A percentile compares a stretch with the other conserved stretches of the same genome.
Conservation (phyloP, 1,140 invertebrate species). For the Hypothenemus hampei region DNA sequence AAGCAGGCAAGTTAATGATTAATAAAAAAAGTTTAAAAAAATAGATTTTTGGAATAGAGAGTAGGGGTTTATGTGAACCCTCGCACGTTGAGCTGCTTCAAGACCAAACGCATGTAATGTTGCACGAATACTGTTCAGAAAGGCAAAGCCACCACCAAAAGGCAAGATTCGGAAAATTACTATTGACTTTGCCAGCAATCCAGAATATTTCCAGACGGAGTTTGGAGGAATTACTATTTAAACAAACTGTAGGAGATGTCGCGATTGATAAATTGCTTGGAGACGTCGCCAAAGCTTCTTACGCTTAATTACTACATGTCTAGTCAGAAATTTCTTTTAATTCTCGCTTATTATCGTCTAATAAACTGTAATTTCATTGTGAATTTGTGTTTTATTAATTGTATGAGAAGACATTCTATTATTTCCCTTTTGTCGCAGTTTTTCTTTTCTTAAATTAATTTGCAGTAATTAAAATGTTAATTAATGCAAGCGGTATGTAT, state of each 20-base stretch:
- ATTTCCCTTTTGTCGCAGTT: too few species aligned
- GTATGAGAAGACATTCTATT: too few species aligned
- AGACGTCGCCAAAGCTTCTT: constrained; percentile 52
- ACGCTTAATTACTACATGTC: too few species aligned
- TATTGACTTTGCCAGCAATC: constrained; percentile 62
- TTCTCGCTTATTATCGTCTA: neutral
- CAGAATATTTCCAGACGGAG: constrained; percentile 51
- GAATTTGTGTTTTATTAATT: constrained; percentile 3
- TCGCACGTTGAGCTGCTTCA: constrained; percentile 64
- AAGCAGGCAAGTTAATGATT: constrained; percentile 57
- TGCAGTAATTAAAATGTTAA: too few species aligned
- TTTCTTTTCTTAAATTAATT: too few species aligned
- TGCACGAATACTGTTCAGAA: constrained; percentile 59
- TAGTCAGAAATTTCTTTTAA: too few species aligned
- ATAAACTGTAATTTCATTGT: neutral
- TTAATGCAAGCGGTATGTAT: too few species aligned
- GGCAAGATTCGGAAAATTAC: constrained; percentile 60
- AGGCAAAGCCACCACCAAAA: constrained; percentile 48
- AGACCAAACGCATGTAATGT: constrained; percentile 71
- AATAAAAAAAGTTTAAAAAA: neutral
- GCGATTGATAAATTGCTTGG: constrained; percentile 63
- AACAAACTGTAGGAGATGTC: constrained; percentile 64
- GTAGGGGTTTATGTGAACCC: constrained; percentile 56
- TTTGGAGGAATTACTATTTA: constrained; percentile 64
- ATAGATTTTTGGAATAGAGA: constrained; percentile 50